phyloP scores from a whole-genome alignment of 2,113 vertebrate genomes.

The Cettia cetti region DNA sequence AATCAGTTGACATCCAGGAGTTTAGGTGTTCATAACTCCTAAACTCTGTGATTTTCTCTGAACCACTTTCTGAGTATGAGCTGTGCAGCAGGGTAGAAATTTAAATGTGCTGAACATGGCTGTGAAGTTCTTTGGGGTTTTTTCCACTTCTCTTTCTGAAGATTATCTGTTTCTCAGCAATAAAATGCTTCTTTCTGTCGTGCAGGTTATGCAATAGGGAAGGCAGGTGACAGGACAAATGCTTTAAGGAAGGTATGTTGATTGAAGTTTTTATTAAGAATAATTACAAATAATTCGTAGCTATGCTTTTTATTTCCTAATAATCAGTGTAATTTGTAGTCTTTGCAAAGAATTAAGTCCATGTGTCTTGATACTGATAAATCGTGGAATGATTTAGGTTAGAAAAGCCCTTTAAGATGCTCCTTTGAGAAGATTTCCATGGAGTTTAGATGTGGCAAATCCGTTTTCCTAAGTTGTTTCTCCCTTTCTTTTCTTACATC shows the following conservation, averaged over 20 bases:
- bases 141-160: background rate
- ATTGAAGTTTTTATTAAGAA: background rate
- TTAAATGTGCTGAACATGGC: fast-evolving
- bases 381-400: background rate
- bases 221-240: constrained; percentile 81
- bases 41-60: background rate
- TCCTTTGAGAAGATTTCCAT: background rate
- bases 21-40: background rate
- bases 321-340: background rate
- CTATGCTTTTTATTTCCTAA: background rate
- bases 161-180: background rate
- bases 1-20: background rate
- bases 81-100: background rate
- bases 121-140: background rate
- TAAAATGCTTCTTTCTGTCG: background rate
- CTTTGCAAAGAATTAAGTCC: background rate
- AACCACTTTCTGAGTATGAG: background rate
- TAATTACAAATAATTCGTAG: background rate
- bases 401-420: background rate
- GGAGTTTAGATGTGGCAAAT: background rate
- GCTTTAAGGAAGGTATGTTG: constrained; percentile 88
- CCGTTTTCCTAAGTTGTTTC: background rate
- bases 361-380: background rate
- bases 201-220: constrained; percentile 92
- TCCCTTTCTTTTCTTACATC: background rate